Conservation (phyloP, 2,888 invertebrate species). For the Tolmerus cingulatus region DNA sequence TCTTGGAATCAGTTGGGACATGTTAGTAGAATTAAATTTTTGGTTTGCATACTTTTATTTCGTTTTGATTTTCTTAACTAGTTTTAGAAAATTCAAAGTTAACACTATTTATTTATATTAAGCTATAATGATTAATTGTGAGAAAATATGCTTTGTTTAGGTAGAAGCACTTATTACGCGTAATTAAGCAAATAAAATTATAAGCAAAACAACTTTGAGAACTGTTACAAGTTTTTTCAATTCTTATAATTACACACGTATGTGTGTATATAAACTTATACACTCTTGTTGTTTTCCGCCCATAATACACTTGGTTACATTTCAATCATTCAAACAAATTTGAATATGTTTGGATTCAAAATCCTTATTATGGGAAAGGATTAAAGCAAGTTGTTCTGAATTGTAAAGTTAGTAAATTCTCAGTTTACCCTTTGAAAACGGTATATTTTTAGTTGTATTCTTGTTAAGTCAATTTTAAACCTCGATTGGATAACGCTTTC, state of each 20-base stretch:
- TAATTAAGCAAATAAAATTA: not conserved
- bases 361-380: too few species aligned
- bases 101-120: not conserved
- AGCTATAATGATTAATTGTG: not conserved
- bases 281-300: not conserved
- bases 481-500: too few species aligned
- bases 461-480: too few species aligned
- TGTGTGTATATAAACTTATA: too few species aligned
- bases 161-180: not conserved
- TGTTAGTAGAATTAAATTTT: conserved; percentile 2
- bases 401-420: too few species aligned
- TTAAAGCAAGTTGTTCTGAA: too few species aligned
- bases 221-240: not conserved
- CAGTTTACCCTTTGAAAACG: too few species aligned
- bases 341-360: not conserved
- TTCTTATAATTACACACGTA: too few species aligned
- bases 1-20: not conserved
- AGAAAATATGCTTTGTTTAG: not conserved
- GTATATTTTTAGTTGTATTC: too few species aligned
- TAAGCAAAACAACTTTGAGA: not conserved
- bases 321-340: not conserved
- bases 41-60: not conserved
- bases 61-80: not conserved
- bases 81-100: not conserved
- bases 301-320: not conserved